These are phyloP conservation scores for Rattus rattus DNA, from an alignment of 2,113 vertebrate species.

Conservation along the genomic window DNA sequence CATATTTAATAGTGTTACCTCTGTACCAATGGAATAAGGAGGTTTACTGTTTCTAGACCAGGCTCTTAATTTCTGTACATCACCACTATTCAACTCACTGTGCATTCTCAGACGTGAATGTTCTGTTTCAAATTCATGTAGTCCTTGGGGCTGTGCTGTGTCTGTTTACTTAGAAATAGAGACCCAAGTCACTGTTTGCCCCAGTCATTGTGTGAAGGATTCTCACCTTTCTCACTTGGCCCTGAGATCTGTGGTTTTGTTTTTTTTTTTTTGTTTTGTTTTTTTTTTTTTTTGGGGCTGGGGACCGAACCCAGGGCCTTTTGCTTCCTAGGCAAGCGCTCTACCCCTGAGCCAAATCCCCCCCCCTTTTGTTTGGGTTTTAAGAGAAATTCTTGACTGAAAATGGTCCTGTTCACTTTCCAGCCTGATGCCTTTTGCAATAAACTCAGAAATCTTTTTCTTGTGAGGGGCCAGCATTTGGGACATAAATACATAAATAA, in stretches of 20 bases:
- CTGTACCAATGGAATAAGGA: not conserved
- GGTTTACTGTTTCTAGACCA: slow-evolving; percentile 85
- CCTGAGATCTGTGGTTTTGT: not conserved
- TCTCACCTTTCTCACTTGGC: slow-evolving; percentile 44
- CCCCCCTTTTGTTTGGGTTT: not conserved
- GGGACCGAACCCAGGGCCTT: no score
- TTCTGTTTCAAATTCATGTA: not conserved
- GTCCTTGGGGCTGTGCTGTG: not conserved
- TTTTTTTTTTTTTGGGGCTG: no score
- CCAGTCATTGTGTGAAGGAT: slow-evolving; percentile 13
- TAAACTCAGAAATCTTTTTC: not conserved
- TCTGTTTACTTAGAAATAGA: slow-evolving; percentile 27
- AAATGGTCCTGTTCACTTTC: not conserved
- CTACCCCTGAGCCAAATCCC: no score
- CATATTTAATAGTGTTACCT: not conserved
- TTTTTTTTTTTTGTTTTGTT: no score
- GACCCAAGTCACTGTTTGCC: not conserved
- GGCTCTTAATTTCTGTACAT: slow-evolving; percentile 92
- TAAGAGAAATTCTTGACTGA: not conserved
- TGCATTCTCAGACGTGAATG: no score
- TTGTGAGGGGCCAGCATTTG: no score
- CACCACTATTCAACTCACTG: slow-evolving; percentile 81
- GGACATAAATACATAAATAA: no score
- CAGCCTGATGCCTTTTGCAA: not conserved
- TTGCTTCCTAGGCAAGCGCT: no score